Percentiles rank a stretch among this genome's conserved stretches.
These are phyloP conservation scores for Diadumene lineata DNA, from an alignment of 92 coral and sea anemone species.

Conservation along the genomic window DNA sequence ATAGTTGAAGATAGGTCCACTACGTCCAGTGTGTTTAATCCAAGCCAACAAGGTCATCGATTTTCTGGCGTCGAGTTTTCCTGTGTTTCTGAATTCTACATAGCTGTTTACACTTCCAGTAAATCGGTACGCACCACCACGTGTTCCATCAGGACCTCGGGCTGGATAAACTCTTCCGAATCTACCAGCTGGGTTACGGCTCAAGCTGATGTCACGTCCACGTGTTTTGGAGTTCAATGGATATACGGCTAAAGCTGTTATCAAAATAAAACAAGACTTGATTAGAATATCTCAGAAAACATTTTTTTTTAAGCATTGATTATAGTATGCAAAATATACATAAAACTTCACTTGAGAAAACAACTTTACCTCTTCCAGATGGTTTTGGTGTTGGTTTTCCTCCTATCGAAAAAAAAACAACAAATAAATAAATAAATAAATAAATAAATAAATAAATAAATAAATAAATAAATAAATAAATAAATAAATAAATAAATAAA, in stretches of 20 bases:
- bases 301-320: not conserved
- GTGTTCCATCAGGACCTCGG: conserved; percentile 55
- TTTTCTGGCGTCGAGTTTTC: conserved; percentile 58
- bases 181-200: not conserved
- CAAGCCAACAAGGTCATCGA: conserved; percentile 75
- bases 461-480: too few relatives aligned
- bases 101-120: conserved; percentile 53
- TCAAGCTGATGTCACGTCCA: conserved; percentile 18
- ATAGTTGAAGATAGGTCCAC: conserved; percentile 64
- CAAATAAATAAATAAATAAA: not conserved
- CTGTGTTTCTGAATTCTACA: conserved; percentile 64
- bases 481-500: too few relatives aligned
- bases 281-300: not conserved
- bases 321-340: not conserved
- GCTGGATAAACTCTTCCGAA: conserved; percentile 12
- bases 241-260: conserved; percentile 43
- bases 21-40: conserved; percentile 60
- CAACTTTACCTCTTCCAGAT: not conserved
- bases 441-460: too few relatives aligned
- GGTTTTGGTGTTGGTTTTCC: conserved; percentile 1
- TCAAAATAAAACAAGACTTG: not conserved
- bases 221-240: conserved; percentile 56
- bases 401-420: not conserved
- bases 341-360: not conserved
- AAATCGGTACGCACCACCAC: conserved; percentile 55